Evolutionary conservation across 2,113 vertebrate species (phyloP), one percentile per base, ranked within the genome.

Genomic region (Plectropomus leopardus): DNA sequence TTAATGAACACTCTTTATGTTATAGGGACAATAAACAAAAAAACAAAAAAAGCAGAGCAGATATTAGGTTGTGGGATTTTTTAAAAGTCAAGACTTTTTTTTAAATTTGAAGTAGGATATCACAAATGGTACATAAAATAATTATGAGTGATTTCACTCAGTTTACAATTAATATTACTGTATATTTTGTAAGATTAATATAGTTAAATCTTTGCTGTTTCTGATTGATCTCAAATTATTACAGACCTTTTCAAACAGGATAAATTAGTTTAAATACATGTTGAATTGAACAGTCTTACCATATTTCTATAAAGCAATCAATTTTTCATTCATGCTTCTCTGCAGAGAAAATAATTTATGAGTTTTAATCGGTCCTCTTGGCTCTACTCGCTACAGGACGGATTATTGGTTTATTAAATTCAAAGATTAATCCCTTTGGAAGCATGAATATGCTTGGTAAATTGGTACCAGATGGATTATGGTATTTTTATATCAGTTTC

Each of bases 381-480:
- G 4, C 23, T 54, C 42, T 40, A 17, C 7, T 53, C 53, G n/a
- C n/a, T 17, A 5, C 28, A 36, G 14, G 21, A 23, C 2, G 21
- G 40, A 24, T 67, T 32, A 51, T 34, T 66, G 64, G 45, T 19
- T 51, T 23, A 36, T 68, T n/a, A 34, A 32, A 67, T 34, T 51
- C 14, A 36, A 26, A 40, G 50, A 42, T 54, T 4, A 70, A 42
- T 44, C 23, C 34, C 32, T 14, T 10, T 19, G 2, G 23, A 15
- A 40, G 61, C 40, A 45, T 45, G 40, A 26, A 10, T 42, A 14
- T 61, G 59, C 34, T 42, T 7, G 16, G 34, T 16, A 44, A 42
- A 26, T 26, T 44, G 23, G 28, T 28, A 47, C 16, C 9, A 21
- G 61, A 15, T 63, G 16, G 23, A 64, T 47, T 64, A 64, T 45